Evolutionary conservation across 2,888 invertebrate genomes (phyloP).

Genomic region (Drosophila austrosaltans): DNA sequence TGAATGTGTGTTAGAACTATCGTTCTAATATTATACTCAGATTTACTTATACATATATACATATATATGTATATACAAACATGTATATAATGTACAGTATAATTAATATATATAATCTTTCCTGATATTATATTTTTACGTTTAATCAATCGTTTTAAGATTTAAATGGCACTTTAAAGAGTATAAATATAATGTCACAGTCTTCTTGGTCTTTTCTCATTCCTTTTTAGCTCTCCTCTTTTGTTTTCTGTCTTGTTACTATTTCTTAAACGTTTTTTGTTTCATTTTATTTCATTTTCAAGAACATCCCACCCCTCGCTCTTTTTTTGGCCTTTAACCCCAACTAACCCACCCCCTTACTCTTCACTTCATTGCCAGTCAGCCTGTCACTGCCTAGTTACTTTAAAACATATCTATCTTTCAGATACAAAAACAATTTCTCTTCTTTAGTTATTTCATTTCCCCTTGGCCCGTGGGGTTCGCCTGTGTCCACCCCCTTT

Average conservation of each 20-base stretch:
- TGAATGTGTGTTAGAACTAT: too few species aligned
- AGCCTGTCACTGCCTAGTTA: conserved; percentile 29
- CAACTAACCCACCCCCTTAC: conserved; percentile 14
- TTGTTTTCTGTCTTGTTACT: conserved; percentile 23
- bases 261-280: conserved; percentile 17
- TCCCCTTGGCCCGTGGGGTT: neutral
- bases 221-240: neutral
- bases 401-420: conserved; percentile 50
- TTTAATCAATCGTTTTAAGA: too few species aligned
- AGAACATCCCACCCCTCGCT: too few species aligned
- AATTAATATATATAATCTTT: too few species aligned
- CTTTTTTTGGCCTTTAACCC: conserved; percentile 37
- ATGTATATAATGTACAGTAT: too few species aligned
- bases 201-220: conserved; percentile 8
- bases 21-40: too few species aligned
- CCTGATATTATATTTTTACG: too few species aligned
- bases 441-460: conserved; percentile 18
- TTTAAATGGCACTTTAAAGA: neutral
- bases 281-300: conserved; percentile 59
- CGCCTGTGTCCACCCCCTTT: neutral
- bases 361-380: neutral
- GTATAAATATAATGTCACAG: neutral
- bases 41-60: too few species aligned
- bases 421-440: conserved; percentile 18
- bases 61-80: too few species aligned